Evolutionary conservation across 53 echinoderm and acorn worm genomes (phyloP).

Genomic region (Actinopyga echinites): DNA sequence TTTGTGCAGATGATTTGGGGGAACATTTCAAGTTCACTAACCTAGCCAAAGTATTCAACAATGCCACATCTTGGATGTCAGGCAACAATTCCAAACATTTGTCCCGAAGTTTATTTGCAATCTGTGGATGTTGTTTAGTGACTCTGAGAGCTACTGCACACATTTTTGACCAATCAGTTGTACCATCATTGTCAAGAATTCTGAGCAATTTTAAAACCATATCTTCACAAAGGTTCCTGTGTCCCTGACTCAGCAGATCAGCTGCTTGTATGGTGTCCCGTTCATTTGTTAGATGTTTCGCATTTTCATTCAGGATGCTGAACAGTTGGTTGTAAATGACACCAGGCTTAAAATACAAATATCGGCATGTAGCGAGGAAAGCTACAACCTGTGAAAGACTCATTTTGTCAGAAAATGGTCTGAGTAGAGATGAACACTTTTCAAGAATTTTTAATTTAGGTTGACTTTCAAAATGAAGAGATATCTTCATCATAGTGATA

Average conservation of each 20-base stretch:
- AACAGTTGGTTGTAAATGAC: background rate
- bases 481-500: background rate
- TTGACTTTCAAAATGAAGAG: background rate
- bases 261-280: background rate
- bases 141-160: background rate
- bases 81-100: background rate
- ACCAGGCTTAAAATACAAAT: background rate
- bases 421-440: background rate
- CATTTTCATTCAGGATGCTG: background rate
- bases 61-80: background rate
- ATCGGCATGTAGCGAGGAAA: background rate
- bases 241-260: background rate
- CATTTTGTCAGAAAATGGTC: background rate
- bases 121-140: background rate
- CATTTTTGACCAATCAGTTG: slow-evolving; percentile 3
- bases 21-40: background rate
- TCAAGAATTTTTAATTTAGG: background rate
- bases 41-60: slow-evolving; percentile 16
- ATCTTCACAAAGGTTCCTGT: background rate
- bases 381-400: background rate
- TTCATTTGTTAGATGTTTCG: background rate
- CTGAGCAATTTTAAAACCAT: background rate
- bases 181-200: background rate
- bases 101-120: background rate
- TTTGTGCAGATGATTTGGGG: background rate